Percentiles rank a stretch among this genome's conserved stretches.
These are phyloP conservation scores for Knipowitschia caucasica DNA, from an alignment of 2,797 vertebrate species.

Conservation along the genomic window DNA sequence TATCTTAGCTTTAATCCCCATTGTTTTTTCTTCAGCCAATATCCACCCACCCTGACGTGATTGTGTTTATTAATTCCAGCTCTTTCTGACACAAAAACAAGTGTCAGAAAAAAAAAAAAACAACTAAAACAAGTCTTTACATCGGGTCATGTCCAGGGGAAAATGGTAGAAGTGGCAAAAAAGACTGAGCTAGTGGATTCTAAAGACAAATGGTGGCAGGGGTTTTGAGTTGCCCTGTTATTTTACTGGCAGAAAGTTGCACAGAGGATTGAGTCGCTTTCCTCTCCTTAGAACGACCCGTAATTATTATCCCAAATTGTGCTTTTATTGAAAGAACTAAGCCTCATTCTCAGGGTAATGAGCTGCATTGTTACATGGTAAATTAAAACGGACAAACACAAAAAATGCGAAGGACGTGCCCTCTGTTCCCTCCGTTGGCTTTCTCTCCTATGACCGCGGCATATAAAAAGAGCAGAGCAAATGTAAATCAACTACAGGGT, in stretches of 20 bases:
- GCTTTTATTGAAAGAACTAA: neutral
- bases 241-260: neutral
- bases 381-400: constrained; percentile 20
- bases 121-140: too few relatives aligned
- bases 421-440: constrained; percentile 4
- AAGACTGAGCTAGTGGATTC: too few relatives aligned
- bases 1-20: too few relatives aligned
- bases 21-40: too few relatives aligned
- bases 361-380: constrained; percentile 13
- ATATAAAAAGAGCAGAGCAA: constrained; percentile 6
- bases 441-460: constrained; percentile 9
- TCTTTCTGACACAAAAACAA: too few relatives aligned
- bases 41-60: too few relatives aligned
- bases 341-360: constrained; percentile 4
- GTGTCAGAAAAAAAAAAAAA: too few relatives aligned
- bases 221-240: too few relatives aligned
- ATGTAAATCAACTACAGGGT: constrained; percentile 1
- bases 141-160: too few relatives aligned
- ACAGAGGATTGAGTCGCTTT: neutral
- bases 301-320: constrained; percentile 1
- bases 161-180: too few relatives aligned
- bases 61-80: too few relatives aligned
- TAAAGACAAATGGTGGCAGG: too few relatives aligned
- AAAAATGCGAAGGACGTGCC: constrained; percentile 25
- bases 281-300: neutral